Conservation (phyloP, 2,888 invertebrate species). For the Danaus chrysippus region DNA sequence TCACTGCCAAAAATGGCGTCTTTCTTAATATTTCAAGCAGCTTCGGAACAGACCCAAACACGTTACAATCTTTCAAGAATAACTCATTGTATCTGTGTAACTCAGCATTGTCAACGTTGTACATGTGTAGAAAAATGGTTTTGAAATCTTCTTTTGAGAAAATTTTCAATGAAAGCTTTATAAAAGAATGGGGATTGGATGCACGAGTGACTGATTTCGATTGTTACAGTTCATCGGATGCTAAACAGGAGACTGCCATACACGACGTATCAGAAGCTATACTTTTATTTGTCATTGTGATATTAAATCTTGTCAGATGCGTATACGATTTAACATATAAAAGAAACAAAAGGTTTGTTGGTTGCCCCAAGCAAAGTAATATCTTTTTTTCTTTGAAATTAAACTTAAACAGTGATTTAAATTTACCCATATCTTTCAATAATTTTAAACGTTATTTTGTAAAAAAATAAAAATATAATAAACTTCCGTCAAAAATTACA, state of each 20-base stretch:
- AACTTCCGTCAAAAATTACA: too few species aligned
- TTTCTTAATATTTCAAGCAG: slow-evolving; percentile 43
- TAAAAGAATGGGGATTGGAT: slow-evolving; percentile 47
- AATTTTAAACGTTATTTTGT: too few species aligned
- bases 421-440: too few species aligned
- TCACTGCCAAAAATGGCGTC: slow-evolving; percentile 22
- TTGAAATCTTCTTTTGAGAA: slow-evolving; percentile 44
- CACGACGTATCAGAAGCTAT: slow-evolving; percentile 49
- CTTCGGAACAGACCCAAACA: slow-evolving; percentile 52
- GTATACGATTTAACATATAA: slow-evolving; percentile 35
- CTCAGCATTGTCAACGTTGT: slow-evolving; percentile 43
- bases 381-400: too few species aligned
- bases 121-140: slow-evolving; percentile 31
- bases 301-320: slow-evolving; percentile 52
- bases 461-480: too few species aligned
- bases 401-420: too few species aligned
- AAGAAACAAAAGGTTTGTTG: slow-evolving; percentile 1
- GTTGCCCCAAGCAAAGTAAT: too few species aligned
- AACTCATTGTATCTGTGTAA: slow-evolving; percentile 56
- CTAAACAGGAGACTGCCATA: slow-evolving; percentile 39
- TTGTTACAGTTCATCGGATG: slow-evolving; percentile 31
- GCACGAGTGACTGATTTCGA: slow-evolving; percentile 35
- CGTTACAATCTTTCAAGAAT: slow-evolving; percentile 62
- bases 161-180: slow-evolving; percentile 55
- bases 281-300: slow-evolving; percentile 43